Evolutionary conservation across 1,140 invertebrate species (phyloP).

Genomic region (Telenomus remus): DNA sequence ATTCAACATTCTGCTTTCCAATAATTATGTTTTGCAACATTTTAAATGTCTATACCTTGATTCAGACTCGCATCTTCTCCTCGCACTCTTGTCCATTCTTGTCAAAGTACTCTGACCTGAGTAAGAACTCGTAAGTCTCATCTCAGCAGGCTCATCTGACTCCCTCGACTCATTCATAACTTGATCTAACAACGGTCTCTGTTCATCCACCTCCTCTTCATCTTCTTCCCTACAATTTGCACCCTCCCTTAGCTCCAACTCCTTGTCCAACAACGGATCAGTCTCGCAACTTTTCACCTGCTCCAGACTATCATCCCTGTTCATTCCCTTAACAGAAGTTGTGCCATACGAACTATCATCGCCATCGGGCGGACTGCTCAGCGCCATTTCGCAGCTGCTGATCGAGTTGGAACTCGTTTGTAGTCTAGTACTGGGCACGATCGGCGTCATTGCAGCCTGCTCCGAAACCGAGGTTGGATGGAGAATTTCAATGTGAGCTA

Average conservation of each 20-base stretch:
- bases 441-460: conserved; percentile 45
- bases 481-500: conserved; percentile 70
- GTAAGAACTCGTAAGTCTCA: conserved; percentile 16
- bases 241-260: conserved; percentile 4
- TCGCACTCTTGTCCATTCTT: background rate
- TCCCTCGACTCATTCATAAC: background rate
- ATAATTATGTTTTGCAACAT: no score
- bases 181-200: conserved; percentile 3
- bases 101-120: conserved; percentile 20
- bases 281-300: conserved; percentile 15
- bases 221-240: conserved; percentile 1
- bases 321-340: conserved; percentile 51
- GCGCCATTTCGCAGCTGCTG: conserved; percentile 74
- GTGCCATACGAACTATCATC: conserved; percentile 65
- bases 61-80: conserved; percentile 58
- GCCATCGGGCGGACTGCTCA: conserved; percentile 67
- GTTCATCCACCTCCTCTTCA: conserved; percentile 8
- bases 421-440: conserved; percentile 57
- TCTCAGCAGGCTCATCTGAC: background rate
- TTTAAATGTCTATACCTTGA: no score
- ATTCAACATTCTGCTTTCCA: no score
- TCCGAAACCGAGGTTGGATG: conserved; percentile 71
- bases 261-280: conserved; percentile 6
- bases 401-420: conserved; percentile 71
- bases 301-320: conserved; percentile 42